phyloP scores from a whole-genome alignment of 2,888 invertebrate species.

The Aquatica leii region DNA sequence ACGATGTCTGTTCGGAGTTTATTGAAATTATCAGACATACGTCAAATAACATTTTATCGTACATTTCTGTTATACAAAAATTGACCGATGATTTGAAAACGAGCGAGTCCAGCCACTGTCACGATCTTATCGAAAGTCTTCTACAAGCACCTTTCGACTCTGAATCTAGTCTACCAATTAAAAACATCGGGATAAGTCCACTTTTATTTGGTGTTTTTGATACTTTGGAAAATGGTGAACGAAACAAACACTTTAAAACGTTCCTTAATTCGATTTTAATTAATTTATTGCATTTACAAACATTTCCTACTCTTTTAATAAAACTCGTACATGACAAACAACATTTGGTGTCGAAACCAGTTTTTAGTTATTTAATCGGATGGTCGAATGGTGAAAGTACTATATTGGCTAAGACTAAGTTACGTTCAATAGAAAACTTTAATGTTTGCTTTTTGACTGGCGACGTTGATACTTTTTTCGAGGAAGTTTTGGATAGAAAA shows the following conservation, averaged over 20 bases:
- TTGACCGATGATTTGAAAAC: constrained; percentile 9
- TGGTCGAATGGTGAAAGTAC: constrained; percentile 56
- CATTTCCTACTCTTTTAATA: constrained; percentile 63
- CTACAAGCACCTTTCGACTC: constrained; percentile 51
- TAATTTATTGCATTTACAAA: constrained; percentile 70
- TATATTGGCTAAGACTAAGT: constrained; percentile 3
- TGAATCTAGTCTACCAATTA: constrained; percentile 32
- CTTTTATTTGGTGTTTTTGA: constrained; percentile 58
- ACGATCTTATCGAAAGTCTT: constrained; percentile 58
- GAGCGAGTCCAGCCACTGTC: constrained; percentile 25
- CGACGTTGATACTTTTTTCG: constrained; percentile 42
- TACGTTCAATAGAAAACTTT: constrained; percentile 31
- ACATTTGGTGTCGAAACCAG: constrained; percentile 57
- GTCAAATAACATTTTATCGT: constrained; percentile 27
- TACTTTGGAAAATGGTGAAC: constrained; percentile 45
- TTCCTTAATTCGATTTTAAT: constrained; percentile 61
- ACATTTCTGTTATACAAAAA: constrained; percentile 20
- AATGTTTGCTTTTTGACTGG: constrained; percentile 44
- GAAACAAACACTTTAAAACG: constrained; percentile 49
- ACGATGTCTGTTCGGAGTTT: neutral
- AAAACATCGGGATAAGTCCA: constrained; percentile 47
- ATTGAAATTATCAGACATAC: constrained; percentile 21
- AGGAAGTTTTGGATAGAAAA: constrained; percentile 4
- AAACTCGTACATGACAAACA: constrained; percentile 60
- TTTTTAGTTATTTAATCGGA: constrained; percentile 61